Conservation (phyloP, 1,140 invertebrate species). For the Atta texana region DNA sequence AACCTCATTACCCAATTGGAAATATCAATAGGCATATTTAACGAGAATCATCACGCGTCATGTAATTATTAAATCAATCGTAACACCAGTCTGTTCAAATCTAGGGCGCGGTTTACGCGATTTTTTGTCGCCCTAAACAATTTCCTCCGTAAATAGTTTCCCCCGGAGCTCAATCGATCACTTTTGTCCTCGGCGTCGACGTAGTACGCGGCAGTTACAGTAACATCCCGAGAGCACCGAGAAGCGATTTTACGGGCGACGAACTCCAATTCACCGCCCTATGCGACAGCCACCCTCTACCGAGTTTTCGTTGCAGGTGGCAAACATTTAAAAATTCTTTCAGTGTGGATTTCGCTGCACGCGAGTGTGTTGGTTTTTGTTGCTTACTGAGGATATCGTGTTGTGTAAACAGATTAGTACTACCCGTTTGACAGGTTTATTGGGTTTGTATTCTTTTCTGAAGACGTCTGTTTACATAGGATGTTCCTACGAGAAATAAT, state of each 20-base stretch:
- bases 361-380: constrained; percentile 17
- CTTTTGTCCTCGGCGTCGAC: constrained; percentile 54
- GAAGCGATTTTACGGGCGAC: constrained; percentile 65
- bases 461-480: constrained; percentile 37
- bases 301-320: constrained; percentile 34
- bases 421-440: constrained; percentile 6
- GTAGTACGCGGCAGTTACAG: constrained; percentile 54
- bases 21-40: background rate
- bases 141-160: constrained; percentile 65
- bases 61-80: background rate
- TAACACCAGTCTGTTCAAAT: background rate
- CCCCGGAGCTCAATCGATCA: constrained; percentile 69
- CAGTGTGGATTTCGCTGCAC: background rate
- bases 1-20: constrained; percentile 8
- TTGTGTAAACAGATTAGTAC: constrained; percentile 42
- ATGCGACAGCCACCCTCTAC: background rate
- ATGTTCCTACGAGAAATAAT: constrained; percentile 17
- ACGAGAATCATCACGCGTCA: constrained; percentile 9
- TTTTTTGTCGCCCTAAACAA: constrained; percentile 52
- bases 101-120: constrained; percentile 26
- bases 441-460: constrained; percentile 12
- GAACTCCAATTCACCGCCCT: constrained; percentile 10
- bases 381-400: background rate
- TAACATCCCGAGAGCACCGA: constrained; percentile 33
- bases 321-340: constrained; percentile 25